Conservation (phyloP, 2,113 vertebrate genomes). For the mouse (Mus musculus) region GRCm39 chr6:76767001-76767500, state of each 20-base stretch:
- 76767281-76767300: neutral
- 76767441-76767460: neutral
- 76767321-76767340: slow-evolving; percentile 42
- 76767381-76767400: neutral
- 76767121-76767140: no score
- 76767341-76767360: neutral
- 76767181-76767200: neutral
- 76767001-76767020: neutral
- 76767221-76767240: neutral
- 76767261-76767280: slow-evolving; percentile 4
- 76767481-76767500: neutral
- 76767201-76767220: neutral
- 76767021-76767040: neutral
- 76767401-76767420: neutral
- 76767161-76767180: neutral
- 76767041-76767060: neutral
- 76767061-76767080: neutral
- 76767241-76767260: neutral
- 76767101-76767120: no score
- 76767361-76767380: neutral
- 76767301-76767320: neutral
- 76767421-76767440: neutral
- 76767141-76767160: neutral
- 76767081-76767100: neutral
- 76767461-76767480: neutral